Evolutionary conservation across 2,888 invertebrate genomes (phyloP), one percentile per base, ranked within the genome.

Genomic region (Eupsilia transversa): DNA sequence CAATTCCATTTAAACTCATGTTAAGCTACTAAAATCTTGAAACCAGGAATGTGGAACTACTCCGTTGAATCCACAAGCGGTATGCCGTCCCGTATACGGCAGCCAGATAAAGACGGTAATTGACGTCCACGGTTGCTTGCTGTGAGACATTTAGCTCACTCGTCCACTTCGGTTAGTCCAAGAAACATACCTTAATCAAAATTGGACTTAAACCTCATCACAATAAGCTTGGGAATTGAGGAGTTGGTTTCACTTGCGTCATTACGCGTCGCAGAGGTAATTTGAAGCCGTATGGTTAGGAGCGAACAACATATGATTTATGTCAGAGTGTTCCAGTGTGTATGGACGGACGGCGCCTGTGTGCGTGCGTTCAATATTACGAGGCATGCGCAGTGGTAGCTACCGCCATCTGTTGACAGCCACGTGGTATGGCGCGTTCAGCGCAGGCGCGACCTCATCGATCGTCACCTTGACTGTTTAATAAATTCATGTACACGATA

Each of bases 331-430:
- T 82, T 87, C 79, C 72, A 85, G 89, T 91, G 90, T 89, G 90
- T 84, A 81, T 76, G 54, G 76, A 72, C 38, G 65, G 43, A 33
- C 35, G 27, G 72, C 49, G 68, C 72, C 65, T 75, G 92, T 92
- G 72, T 80, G 93, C 79, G 92, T 88, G 91, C 92, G 95, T 89
- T 96, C 96, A 95, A 96, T 96, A 96, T 90, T 87, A 79, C 88
- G 84, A 89, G 92, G 93, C 96, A 95, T 96, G 96, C 96, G 96
- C 91, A 84, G 85, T 92, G 91, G 87, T 88, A 46, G 79, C 84
- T 90, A 93, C 92, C 90, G 96, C 96, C 96, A 96, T 96, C 96
- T 96, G 95, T 95, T 94, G 95, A 93, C 91, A 84, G 91, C 91
- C 95, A 96, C 96, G 96, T 96, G 91, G 89, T 88, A 80, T 59